phyloP scores from a whole-genome alignment of 2,797 vertebrate species.

The Enteromius trimaculatus region DNA sequence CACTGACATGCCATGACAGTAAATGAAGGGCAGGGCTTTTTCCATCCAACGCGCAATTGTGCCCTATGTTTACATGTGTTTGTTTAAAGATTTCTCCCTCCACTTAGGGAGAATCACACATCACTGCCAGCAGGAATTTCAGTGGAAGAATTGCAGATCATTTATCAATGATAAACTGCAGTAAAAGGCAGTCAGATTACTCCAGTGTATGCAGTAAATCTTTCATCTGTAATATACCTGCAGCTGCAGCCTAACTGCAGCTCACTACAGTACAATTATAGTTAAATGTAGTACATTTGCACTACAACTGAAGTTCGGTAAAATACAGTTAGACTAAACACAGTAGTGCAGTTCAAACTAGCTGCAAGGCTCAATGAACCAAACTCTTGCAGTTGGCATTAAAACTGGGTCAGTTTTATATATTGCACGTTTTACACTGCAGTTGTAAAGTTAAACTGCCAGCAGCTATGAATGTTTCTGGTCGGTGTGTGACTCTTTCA shows the following conservation, averaged over 20 bases:
- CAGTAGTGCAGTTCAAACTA: neutral
- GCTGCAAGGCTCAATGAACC: neutral
- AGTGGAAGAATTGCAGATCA: neutral
- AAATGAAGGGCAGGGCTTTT: conserved; percentile 21
- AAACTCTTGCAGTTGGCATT: neutral
- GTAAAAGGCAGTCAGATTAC: neutral
- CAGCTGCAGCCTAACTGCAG: neutral
- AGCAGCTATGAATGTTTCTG: conserved; percentile 7
- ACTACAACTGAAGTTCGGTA: neutral
- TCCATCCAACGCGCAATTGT: neutral
- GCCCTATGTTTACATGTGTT: conserved; percentile 1
- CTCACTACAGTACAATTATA: neutral
- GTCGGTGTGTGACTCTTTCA: neutral
- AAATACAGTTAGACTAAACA: neutral
- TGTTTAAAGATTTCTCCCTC: neutral
- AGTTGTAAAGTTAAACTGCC: neutral
- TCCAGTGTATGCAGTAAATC: neutral
- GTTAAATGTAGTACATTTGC: neutral
- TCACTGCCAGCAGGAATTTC: neutral
- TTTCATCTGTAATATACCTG: neutral
- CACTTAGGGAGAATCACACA: neutral
- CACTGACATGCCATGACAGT: neutral
- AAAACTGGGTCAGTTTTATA: neutral
- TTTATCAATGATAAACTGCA: neutral
- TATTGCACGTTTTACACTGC: neutral